Base-by-base conservation (phyloP, 2,113 vertebrate species). In the Trinectes maculatus region DNA sequence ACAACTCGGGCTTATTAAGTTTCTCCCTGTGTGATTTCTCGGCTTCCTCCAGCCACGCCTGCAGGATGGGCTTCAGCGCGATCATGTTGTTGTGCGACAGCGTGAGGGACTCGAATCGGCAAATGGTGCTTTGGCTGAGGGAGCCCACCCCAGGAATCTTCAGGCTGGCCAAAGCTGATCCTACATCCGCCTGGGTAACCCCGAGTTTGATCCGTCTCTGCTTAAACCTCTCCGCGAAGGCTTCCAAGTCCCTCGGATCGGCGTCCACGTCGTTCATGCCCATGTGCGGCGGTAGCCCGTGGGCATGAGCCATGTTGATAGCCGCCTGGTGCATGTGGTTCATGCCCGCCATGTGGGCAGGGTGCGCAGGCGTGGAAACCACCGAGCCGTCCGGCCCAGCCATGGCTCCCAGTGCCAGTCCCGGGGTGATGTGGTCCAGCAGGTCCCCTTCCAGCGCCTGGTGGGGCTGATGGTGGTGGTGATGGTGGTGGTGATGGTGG, bases 31-130 rank as follows among this genome's bases (percentile, higher is more conserved):
- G 97, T 0, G 96, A 96, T 89, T 96, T 96, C 92, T 99, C 97
- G 6, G 96, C 97, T 88, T 98, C 97, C 76, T 98, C 97, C 34
- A 99, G 94, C 97, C 97, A 99, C 29, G 97, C 96, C 92, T 99
- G 97, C 81, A 99, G 92, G 83, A 99, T 98, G 89, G 97, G 97
- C 70, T 98, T 98, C 78, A 98, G 93, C 13, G 96, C 96, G 68
- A 98, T 99, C 97, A 99, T 99, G 86, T 99, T 99, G 93, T 99
- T 99, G 93, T 99, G 97, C 6, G 96, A 98, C 52, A 99, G 90
- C 13, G 97, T 98, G 52, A 99, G 96, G 2, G 97, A 99, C 88
- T 99, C 97, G 84, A 99, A 99, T 76, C 97, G 93, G 88, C 97
- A 99, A 92, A 99, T 99, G 89, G 97, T 98, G 93, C 97, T 99